Conservation (phyloP, 1,140 invertebrate genomes). For the Aphaenogaster ashmeadi region DNA sequence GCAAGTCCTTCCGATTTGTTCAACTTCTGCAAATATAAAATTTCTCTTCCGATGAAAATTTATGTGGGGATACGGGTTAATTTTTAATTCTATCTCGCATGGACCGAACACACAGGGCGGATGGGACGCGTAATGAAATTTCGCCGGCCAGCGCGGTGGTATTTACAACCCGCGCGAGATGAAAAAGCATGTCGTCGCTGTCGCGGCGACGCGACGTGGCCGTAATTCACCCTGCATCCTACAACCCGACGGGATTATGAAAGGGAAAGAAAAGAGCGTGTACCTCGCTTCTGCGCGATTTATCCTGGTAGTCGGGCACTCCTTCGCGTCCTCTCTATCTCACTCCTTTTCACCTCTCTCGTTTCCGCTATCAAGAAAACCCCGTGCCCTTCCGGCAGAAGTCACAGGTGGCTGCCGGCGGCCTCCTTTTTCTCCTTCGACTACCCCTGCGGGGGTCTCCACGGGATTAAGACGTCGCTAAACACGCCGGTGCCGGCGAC, state of each 20-base stretch:
- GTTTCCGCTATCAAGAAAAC: not conserved
- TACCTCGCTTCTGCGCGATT: constrained; percentile 34
- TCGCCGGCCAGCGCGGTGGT: not conserved
- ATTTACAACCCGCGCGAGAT: constrained; percentile 43
- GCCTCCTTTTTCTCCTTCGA: not conserved
- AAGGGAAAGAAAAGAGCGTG: not conserved
- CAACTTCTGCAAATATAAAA: not conserved
- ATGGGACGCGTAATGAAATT: constrained; percentile 52
- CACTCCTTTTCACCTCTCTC: not conserved
- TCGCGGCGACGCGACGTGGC: not conserved
- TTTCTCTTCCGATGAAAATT: constrained; percentile 36
- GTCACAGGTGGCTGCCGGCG: constrained; percentile 46
- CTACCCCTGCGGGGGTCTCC: not conserved
- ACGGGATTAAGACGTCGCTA: constrained; percentile 43
- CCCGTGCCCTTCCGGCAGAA: constrained; percentile 12
- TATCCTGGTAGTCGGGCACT: not conserved
- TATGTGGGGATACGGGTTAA: constrained; percentile 2
- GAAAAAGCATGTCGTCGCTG: constrained; percentile 44
- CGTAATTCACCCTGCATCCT: constrained; percentile 31
- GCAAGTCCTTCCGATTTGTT: not conserved
- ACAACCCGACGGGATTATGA: constrained; percentile 22
- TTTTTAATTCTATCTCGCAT: constrained; percentile 30
- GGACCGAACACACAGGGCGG: not conserved
- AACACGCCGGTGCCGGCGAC: constrained; percentile 15
- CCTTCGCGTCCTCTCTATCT: not conserved